Evolutionary conservation across 2,113 vertebrate genomes (phyloP).

Genomic region (Nycticorax nycticorax): DNA sequence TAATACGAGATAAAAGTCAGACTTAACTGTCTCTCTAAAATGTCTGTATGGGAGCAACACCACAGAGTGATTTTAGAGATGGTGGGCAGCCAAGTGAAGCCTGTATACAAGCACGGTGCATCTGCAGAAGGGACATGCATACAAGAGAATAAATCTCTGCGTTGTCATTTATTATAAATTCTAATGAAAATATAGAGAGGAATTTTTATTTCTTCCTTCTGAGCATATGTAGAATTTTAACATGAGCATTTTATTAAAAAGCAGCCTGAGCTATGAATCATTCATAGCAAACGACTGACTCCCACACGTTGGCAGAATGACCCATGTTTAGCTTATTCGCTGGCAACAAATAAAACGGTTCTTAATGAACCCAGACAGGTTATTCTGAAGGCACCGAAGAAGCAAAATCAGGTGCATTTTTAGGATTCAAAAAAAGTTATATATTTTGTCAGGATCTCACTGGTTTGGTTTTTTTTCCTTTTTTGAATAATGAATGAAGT

Average conservation of each 20-base stretch:
- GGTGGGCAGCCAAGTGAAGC: background rate
- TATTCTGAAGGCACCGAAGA: slow-evolving; percentile 43
- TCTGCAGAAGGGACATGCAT: background rate
- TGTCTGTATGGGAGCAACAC: background rate
- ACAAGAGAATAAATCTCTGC: background rate
- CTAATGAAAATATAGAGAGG: slow-evolving; percentile 1
- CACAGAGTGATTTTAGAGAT: background rate
- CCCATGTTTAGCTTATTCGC: slow-evolving; percentile 37
- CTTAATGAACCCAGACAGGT: slow-evolving; percentile 58
- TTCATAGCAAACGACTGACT: slow-evolving; percentile 27
- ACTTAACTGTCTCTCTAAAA: background rate
- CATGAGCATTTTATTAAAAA: slow-evolving; percentile 4
- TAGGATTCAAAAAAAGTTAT: background rate
- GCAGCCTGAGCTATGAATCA: slow-evolving; percentile 11
- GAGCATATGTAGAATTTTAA: slow-evolving; percentile 21
- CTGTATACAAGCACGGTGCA: background rate
- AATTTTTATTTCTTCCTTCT: slow-evolving; percentile 26
- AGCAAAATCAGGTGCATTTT: slow-evolving; percentile 36
- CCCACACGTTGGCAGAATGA: slow-evolving; percentile 41
- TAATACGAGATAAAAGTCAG: background rate
- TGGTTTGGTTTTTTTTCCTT: background rate
- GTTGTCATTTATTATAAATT: background rate
- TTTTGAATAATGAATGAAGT: slow-evolving; percentile 70
- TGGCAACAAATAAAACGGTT: slow-evolving; percentile 51
- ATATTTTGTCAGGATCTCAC: slow-evolving; percentile 52